Evolutionary conservation across 2,888 invertebrate genomes (phyloP), one percentile per base, ranked within the genome.

Genomic region (Tyria jacobaeae): DNA sequence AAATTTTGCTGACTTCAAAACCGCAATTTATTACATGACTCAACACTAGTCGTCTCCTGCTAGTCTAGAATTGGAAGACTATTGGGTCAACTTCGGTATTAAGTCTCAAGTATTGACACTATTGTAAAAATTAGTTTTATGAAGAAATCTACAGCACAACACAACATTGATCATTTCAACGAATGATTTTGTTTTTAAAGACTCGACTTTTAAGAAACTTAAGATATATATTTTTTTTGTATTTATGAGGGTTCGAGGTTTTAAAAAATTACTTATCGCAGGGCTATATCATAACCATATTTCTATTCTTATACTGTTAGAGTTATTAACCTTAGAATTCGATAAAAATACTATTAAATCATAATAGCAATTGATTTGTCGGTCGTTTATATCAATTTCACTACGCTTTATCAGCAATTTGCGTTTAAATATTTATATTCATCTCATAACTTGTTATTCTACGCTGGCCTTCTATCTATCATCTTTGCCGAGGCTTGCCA

Each of bases 381-480:
- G 21, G 1, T 44, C 27, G n/a, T 49, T 49, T 2, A 27, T 27
- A n/a, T 25, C 6, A 27, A 49, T 7, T 15, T 52, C 21, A 35
- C 51, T 35, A 14, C 35, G 7, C 14, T 21, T 52, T 52, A 37
- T 52, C 24, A 37, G 9, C 10, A 48, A 35, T 56, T 37, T 35
- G 24, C 47, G 37, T 57, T 57, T 57, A 48, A 57, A 57, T 25
- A 12, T 35, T 3, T 49, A 27, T 21, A 50, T 50, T 50, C 31
- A 34, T 41, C 31, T 41, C 50, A 27, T 27, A 50, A 58, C 15
- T 57, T 51, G 31, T 39, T 58, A 50, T 58, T 51, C n/a, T 47
- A 34, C 17, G 27, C 15, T 34, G 41, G 55, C 12, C 7, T 34
- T 51, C 39, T 58, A 39, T 51, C 24, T 50, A 39, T 57, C 57